phyloP scores from a whole-genome alignment of 1,140 invertebrate species.

The Apis florea region DNA sequence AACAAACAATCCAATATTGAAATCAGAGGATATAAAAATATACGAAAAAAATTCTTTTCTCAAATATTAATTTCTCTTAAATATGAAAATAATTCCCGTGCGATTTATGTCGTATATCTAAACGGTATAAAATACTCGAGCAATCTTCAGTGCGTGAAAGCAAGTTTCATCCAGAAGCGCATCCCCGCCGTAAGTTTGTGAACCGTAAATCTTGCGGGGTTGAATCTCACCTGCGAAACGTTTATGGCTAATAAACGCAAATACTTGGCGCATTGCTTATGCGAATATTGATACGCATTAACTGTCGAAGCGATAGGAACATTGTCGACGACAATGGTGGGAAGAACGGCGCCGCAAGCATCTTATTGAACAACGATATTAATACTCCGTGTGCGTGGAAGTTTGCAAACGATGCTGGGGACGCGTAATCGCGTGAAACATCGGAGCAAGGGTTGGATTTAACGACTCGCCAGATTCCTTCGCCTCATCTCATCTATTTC shows the following conservation, averaged over 20 bases:
- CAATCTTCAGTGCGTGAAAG: conserved; percentile 27
- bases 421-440: conserved; percentile 3
- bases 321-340: not conserved
- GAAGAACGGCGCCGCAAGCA: conserved; percentile 22
- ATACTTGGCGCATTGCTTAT: conserved; percentile 59
- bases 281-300: conserved; percentile 62
- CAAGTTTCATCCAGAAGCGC: conserved; percentile 21
- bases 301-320: conserved; percentile 41
- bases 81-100: too few relatives aligned
- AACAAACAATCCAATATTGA: too few relatives aligned
- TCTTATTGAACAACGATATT: conserved; percentile 49
- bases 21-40: too few relatives aligned
- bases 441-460: conserved; percentile 18
- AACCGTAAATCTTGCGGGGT: conserved; percentile 50
- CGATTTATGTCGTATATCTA: too few relatives aligned
- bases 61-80: too few relatives aligned
- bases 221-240: conserved; percentile 36
- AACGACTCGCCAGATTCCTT: conserved; percentile 36
- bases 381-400: conserved; percentile 32
- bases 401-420: conserved; percentile 1
- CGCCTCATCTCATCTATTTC: conserved; percentile 4
- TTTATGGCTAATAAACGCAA: conserved; percentile 68
- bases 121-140: too few relatives aligned
- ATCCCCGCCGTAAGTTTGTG: conserved; percentile 37
- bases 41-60: too few relatives aligned